These are phyloP conservation scores for Pluvialis apricaria DNA, from an alignment of 2,113 vertebrate species.

Conservation along the genomic window DNA sequence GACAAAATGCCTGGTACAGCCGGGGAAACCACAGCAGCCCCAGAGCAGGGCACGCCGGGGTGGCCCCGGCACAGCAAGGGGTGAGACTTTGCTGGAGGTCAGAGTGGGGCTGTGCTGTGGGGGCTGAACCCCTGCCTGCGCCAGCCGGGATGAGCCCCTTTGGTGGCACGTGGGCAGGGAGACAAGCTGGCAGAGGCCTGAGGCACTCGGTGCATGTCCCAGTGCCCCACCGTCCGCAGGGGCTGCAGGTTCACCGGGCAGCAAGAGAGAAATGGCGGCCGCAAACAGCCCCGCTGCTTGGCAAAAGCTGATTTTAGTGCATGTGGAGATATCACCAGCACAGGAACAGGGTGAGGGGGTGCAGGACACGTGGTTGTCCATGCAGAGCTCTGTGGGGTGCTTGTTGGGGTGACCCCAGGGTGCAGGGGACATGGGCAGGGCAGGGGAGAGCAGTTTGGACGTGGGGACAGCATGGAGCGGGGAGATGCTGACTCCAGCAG, in stretches of 20 bases:
- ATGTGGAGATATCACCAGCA: accelerated
- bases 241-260: background rate
- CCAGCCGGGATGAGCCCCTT: background rate
- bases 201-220: background rate
- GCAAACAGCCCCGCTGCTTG: background rate
- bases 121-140: background rate
- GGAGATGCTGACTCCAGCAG: background rate
- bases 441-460: background rate
- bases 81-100: background rate
- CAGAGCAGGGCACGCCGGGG: accelerated
- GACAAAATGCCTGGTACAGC: background rate
- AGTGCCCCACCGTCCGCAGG: background rate
- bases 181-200: background rate
- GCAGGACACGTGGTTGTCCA: background rate
- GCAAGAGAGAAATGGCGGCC: accelerated
- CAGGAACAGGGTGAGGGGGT: accelerated
- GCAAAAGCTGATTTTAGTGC: background rate
- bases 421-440: background rate
- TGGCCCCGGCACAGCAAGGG: accelerated
- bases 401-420: background rate
- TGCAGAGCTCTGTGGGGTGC: accelerated
- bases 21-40: background rate
- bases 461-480: background rate
- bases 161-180: accelerated
- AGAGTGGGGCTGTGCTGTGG: background rate